Evolutionary conservation across 2,113 vertebrate genomes (phyloP), one percentile per base, ranked within the genome.

Genomic region (Onychostruthus taczanowskii): DNA sequence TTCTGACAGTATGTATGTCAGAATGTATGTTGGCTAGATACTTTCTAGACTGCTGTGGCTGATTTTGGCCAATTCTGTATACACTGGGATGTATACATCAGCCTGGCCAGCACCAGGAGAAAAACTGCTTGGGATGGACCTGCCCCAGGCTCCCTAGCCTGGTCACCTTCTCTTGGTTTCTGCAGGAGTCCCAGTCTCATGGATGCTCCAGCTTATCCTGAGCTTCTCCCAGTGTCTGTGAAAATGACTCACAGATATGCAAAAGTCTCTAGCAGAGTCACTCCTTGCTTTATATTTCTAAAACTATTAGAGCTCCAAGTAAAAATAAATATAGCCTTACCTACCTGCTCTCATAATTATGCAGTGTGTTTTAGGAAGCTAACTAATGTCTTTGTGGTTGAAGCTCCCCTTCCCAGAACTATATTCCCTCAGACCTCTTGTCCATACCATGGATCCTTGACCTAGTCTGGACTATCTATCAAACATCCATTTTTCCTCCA

Each of bases 31-130:
- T 84, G 61, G n/a, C 52, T 33, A 41, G 50, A 53, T 0, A 5
- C 28, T 91, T 92, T 59, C 41, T 59, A 44, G 44, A 12, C 26
- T 52, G 39, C 35, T 73, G 28, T 21, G 43, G 49, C 66, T 64
- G 49, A 79, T 76, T 55, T 79, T 72, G 52, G 30, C 33, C 1
- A 0, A 26, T 31, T 56, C 49, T 27, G 0, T 13, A 12, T 41
- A 16, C 27, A 11, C 22, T 20, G 30, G 52, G 19, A 30, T 85
- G 24, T 68, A 62, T 35, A 1, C 9, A 44, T 31, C 35, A 69
- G 17, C 61, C n/a, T 58, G 39, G 37, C 21, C 70, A 92, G 49
- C 67, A 37, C 7, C 17, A 23, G 10, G 8, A 41, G 35, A 35
- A 73, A 31, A 92, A 70, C 12, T 13, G 2, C 35, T 85, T 63